Evolutionary conservation across 2,888 invertebrate genomes (phyloP).

Genomic region (Spodoptera exigua): DNA sequence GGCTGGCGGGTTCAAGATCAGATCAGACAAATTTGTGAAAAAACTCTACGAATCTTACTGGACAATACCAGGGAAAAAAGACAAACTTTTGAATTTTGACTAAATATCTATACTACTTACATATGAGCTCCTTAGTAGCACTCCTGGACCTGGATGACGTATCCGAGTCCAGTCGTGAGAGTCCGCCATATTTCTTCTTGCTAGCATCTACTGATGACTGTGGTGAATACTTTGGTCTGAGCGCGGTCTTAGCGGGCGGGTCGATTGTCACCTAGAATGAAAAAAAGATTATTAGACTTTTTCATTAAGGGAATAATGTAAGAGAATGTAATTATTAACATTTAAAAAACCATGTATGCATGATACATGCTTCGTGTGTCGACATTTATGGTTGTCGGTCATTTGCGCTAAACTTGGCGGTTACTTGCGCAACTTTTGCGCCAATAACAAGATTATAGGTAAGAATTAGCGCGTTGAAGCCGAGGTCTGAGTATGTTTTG

Average conservation of each 20-base stretch:
- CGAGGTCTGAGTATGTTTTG: too few species aligned
- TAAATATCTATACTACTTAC: slow-evolving; percentile 89
- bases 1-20: too few species aligned
- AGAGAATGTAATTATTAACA: background rate
- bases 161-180: slow-evolving; percentile 91
- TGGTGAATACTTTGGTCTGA: slow-evolving; percentile 83
- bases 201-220: slow-evolving; percentile 82
- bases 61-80: too few species aligned
- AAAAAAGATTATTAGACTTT: background rate
- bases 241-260: slow-evolving; percentile 79
- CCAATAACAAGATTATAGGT: too few species aligned
- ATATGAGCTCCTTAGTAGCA: slow-evolving; percentile 95
- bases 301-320: background rate
- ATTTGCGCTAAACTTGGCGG: too few species aligned
- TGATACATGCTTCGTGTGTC: background rate
- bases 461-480: too few species aligned
- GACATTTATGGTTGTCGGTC: too few species aligned
- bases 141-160: slow-evolving; percentile 96
- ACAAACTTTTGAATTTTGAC: too few species aligned
- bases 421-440: too few species aligned
- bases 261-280: slow-evolving; percentile 82
- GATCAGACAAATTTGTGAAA: too few species aligned
- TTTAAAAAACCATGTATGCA: background rate
- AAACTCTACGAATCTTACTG: too few species aligned
- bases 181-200: slow-evolving; percentile 82